Evolutionary conservation across 2,888 invertebrate genomes (phyloP), one percentile per base, ranked within the genome.

Genomic region (Theodoxus fluviatilis): DNA sequence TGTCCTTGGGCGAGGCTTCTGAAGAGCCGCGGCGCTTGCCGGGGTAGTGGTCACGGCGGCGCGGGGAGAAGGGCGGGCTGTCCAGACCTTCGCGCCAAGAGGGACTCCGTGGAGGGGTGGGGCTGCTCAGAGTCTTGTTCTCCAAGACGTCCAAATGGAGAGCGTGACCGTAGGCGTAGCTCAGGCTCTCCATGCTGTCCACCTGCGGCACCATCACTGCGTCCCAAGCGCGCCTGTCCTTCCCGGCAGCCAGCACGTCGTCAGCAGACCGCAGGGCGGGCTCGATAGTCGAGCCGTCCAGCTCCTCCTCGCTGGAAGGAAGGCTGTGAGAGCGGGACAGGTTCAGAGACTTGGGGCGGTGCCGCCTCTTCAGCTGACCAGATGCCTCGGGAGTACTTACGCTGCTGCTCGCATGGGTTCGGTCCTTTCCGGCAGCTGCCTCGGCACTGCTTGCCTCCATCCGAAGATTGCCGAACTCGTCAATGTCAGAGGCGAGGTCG

Each of bases 41-140:
- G 0, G 83, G 83, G 69, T 83, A 83, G n/a, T 80, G 80, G 66
- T 83, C 83, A 28, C 79, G 72, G n/a, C 83, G 72, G 28, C 81
- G 71, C 1, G 83, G 83, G 18, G 83, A 83, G 71, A 83, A 83
- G 33, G 83, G 83, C 1, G 83, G 83, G 64, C 82, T 83, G 35
- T 83, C 82, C 9, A 83, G 69, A 4, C 83, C 83, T 69, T 83
- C 83, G 22, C 83, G 74, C 85, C 85, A 83, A 67, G 82, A 83
- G 2, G 85, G 85, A 72, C 84, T 85, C n/a, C 83, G 76, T 0
- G 85, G 85, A 0, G 83, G 84, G 7, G 83, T 79, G 1, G 82
- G 83, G 73, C 81, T 81, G 65, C 73, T 75, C n/a, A 78, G 67
- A 2, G 71, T 68, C 25, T 76, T 74, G 28, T 52, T 71, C 57